Evolutionary conservation across 2,797 vertebrate species (phyloP), one percentile per base, ranked within the genome.

Genomic region (Fistularia commersonii): DNA sequence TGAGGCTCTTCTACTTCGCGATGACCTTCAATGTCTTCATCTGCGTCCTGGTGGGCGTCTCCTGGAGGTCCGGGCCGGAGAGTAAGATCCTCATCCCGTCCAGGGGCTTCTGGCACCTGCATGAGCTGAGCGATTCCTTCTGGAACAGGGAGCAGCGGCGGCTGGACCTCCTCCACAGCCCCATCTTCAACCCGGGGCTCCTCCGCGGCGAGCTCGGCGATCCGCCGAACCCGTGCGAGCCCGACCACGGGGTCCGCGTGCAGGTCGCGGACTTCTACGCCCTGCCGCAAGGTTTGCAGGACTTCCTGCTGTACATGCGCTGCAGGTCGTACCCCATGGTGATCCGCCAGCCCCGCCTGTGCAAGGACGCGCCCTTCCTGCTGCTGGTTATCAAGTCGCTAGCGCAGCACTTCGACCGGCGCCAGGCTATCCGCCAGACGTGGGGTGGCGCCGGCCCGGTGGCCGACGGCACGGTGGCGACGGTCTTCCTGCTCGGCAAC

Each of bases 341-440:
- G 45, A 87, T 93, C 8, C 89, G 95, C 56, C 92, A 93, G 12
- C 90, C 90, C 0, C 59, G 76, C 1, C 66, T 92, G 32, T 97
- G 96, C 41, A 77, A 84, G 3, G 69, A 84, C 3, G 83, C 85
- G 3, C 95, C 94, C 5, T 98, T 94, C 71, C 80, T 99, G 36
- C 75, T 99, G 61, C 80, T 98, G 56, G 96, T 85, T 0, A 87
- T 98, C 48, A 98, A 98, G 78, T 95, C 96, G 0, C 80, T 95
- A 32, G 87, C 81, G 9, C 89, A 93, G 0, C 95, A 98, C 67
- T 98, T 98, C n/a, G 95, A 95, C 51, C 91, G 93, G 34, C 90
- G 96, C 37, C 96, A 98, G 84, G 95, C 95, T 1, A 98, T 99
- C 40, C 90, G 96, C n/a, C 88, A 99, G 31, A 95, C 95, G 0